A percentile compares a stretch with the other conserved stretches of the same genome.
These are phyloP conservation scores for Tachysurus fulvidraco DNA, from an alignment of 2,113 vertebrate species.

Conservation along the genomic window DNA sequence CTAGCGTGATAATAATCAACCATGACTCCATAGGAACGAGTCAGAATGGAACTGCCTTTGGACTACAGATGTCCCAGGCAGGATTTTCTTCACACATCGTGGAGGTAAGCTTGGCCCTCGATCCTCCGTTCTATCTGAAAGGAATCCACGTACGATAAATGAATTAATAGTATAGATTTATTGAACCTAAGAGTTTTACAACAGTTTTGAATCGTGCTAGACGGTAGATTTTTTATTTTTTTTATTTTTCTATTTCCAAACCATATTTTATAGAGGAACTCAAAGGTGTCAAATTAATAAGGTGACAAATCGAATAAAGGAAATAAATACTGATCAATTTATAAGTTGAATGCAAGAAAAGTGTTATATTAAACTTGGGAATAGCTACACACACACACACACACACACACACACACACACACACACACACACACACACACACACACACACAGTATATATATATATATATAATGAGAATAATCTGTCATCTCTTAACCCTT, in stretches of 20 bases:
- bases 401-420: no score
- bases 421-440: no score
- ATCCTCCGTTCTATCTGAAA: background rate
- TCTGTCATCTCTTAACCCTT: no score
- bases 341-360: background rate
- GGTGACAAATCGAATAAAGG: background rate
- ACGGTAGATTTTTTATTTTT: background rate
- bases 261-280: background rate
- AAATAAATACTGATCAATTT: background rate
- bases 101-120: constrained; percentile 77
- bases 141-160: background rate
- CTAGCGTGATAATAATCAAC: background rate
- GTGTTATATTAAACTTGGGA: background rate
- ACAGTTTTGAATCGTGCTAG: background rate
- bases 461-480: no score
- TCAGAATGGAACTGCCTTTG: constrained; percentile 88
- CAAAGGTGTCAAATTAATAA: background rate
- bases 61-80: constrained; percentile 95
- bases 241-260: background rate
- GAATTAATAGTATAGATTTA: background rate
- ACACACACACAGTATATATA: no score
- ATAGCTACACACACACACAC: no score
- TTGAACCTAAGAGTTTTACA: background rate
- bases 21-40: constrained; percentile 79
- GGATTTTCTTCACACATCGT: constrained; percentile 96